Base-by-base conservation (phyloP, 2,113 vertebrate species). In the Pseudorasbora parva region DNA sequence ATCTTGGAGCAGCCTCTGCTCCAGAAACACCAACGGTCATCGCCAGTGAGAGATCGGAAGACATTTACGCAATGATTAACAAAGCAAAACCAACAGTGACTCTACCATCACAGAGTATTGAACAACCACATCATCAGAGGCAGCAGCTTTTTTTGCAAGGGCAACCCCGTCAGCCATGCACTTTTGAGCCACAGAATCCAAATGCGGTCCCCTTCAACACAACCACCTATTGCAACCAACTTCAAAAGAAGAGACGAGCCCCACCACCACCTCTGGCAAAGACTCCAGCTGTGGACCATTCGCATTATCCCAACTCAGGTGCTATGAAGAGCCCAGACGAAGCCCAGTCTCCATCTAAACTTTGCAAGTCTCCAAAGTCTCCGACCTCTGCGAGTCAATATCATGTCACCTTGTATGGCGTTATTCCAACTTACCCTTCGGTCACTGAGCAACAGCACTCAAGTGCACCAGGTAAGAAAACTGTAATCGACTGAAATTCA, bases 231-330 rank as follows among this genome's bases (percentile, higher is more conserved):
- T 43, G 89, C 25, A 85, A 88, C 0, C 91, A 92, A 68, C 57
- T 87, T 6, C 91, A 94, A 72, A 94, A 91, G 86, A 96, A 94
- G 86, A 94, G 88, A 84, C 85, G 90, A 89, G 95, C 95, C 84
- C 92, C 95, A 59, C 95, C 95, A 0, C 96, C 96, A 0, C 95
- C 95, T 0, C 94, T 97, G 80, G 93, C 95, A 82, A 96, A 94
- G 90, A 96, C 96, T 79, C 95, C 95, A 62, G 94, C 93, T 0
- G 87, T 95, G 79, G 91, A 95, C 45, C 92, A 94, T 87, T 86
- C 95, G 82, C 93, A 94, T n/a, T 49, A 33, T 0, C 86, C 94
- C 23, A 56, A 59, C 17, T 41, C 30, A 25, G 7, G 59, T 15
- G 9, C 5, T n/a, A 19, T 11, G 11, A 59, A 82, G 19, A 37